A percentile compares a stretch with the other conserved stretches of the same genome.
Conservation (phyloP, 2,888 invertebrate species). For the Melinopterus prodromus region DNA sequence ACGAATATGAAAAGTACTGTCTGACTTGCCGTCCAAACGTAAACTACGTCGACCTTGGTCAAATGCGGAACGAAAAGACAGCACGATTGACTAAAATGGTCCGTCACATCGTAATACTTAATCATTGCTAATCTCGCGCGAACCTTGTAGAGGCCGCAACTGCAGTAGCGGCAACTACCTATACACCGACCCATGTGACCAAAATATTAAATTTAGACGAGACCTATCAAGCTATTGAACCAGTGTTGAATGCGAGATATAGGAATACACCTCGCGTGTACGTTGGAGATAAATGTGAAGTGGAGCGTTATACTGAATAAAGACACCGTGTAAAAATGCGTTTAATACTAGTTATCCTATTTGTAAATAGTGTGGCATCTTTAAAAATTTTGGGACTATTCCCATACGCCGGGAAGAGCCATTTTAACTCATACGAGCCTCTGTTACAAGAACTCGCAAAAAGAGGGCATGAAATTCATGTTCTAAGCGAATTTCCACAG, state of each 20-base stretch:
- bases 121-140: background rate
- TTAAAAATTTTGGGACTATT: conserved; percentile 71
- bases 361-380: conserved; percentile 37
- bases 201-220: background rate
- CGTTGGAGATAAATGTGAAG: too few species aligned
- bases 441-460: conserved; percentile 67
- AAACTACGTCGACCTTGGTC: too few species aligned
- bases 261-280: too few species aligned
- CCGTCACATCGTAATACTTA: too few species aligned
- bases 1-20: too few species aligned
- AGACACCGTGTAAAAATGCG: background rate
- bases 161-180: background rate
- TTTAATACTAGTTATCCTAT: conserved; percentile 14
- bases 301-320: too few species aligned
- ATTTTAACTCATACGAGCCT: conserved; percentile 72
- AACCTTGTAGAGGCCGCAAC: background rate
- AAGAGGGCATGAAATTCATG: conserved; percentile 73
- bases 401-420: conserved; percentile 75
- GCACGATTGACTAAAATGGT: too few species aligned
- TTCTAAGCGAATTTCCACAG: conserved; percentile 70
- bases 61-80: too few species aligned
- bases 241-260: too few species aligned
- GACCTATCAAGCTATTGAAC: too few species aligned
- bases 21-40: too few species aligned
- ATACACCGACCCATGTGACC: background rate